Conservation (phyloP, 1,140 invertebrate species). For the Drosophila persimilis region DNA sequence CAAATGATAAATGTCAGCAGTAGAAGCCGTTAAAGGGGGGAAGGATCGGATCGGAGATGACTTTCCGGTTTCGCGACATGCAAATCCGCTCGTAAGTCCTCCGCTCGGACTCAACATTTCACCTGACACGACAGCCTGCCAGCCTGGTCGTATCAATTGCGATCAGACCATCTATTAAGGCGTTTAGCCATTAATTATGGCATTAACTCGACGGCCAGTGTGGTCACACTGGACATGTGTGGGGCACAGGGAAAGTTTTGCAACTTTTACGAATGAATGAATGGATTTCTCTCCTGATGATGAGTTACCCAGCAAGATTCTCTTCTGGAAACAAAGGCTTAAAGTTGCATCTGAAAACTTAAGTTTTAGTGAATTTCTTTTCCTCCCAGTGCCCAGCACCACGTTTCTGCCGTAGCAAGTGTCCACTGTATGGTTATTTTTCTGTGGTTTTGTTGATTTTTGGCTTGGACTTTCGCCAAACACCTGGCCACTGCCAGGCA, state of each 20-base stretch:
- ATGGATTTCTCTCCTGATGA: too few relatives aligned
- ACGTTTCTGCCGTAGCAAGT: not conserved
- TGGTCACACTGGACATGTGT: constrained; percentile 20
- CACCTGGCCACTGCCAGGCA: constrained; percentile 10
- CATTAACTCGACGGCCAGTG: constrained; percentile 22
- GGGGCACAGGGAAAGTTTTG: constrained; percentile 30
- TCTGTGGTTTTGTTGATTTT: not conserved
- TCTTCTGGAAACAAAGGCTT: too few relatives aligned
- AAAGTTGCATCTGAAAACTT: too few relatives aligned
- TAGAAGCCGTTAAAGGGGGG: not conserved
- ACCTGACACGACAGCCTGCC: constrained; percentile 1
- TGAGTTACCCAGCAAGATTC: too few relatives aligned
- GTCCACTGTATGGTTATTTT: not conserved
- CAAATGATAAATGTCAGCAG: not conserved
- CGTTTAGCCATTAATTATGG: constrained; percentile 35
- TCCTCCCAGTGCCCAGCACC: too few relatives aligned
- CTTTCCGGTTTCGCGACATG: constrained; percentile 36
- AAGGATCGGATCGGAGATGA: not conserved
- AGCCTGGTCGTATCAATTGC: constrained; percentile 27
- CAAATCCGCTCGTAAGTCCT: constrained; percentile 35
- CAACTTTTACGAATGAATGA: not conserved
- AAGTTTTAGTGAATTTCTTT: too few relatives aligned
- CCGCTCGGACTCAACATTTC: constrained; percentile 13
- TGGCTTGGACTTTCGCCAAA: constrained; percentile 34
- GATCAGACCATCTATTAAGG: constrained; percentile 35